Percentiles rank a stretch among this genome's conserved stretches.
Conservation (phyloP, 2,888 invertebrate species). For the Euphydryas editha region DNA sequence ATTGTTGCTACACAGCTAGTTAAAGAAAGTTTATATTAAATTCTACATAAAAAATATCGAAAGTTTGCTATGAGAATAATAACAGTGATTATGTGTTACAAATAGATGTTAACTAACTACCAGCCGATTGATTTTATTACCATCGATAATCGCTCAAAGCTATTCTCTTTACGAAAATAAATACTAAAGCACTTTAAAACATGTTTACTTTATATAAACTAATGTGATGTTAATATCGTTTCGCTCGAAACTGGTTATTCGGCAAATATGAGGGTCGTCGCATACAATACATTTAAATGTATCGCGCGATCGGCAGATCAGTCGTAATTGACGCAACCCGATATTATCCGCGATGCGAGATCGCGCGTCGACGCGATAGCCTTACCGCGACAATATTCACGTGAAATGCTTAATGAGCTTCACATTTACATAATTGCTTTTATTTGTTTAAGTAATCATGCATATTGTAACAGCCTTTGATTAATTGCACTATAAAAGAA, state of each 20-base stretch:
- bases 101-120: background rate
- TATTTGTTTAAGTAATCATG: constrained; percentile 50
- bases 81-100: background rate
- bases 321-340: constrained; percentile 80
- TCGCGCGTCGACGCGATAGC: constrained; percentile 74
- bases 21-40: background rate
- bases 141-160: background rate
- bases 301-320: constrained; percentile 72
- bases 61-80: background rate
- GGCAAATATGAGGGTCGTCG: constrained; percentile 63
- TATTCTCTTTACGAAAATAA: background rate
- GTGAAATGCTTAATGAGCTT: constrained; percentile 70
- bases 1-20: constrained; percentile 2
- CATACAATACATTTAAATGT: constrained; percentile 78
- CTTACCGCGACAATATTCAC: constrained; percentile 70
- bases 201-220: constrained; percentile 2
- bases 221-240: constrained; percentile 32
- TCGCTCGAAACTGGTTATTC: constrained; percentile 37
- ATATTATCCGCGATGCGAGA: constrained; percentile 78
- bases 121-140: constrained; percentile 2
- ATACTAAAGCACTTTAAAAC: background rate
- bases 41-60: background rate
- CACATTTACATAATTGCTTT: constrained; percentile 69
- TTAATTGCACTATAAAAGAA: constrained; percentile 46
- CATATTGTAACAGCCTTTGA: constrained; percentile 44